Evolutionary conservation across 2,888 invertebrate genomes (phyloP), one percentile per base, ranked within the genome.

Genomic region (Julus scanicus): DNA sequence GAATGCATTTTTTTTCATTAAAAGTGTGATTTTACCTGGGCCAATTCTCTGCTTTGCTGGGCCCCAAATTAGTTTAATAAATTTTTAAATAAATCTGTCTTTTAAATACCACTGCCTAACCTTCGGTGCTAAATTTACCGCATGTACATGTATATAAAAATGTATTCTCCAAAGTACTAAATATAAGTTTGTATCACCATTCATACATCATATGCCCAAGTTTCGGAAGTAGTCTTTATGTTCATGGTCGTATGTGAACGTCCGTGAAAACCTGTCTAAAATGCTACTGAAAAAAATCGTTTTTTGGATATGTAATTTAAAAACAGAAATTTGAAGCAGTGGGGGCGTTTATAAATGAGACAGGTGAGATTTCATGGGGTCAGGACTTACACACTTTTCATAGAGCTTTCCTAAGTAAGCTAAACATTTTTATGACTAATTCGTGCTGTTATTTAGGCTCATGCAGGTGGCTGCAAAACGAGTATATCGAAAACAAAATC

Each of bases 321-420:
- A 80, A 80, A 4, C 4, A 80, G 80, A 37, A 80, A 80, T 80
- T 80, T 80, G 80, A 80, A 11, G 37, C 80, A 80, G 80, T 80
- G 80, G 80, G 80, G 80, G 80, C 80, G 80, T 80, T 80, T 80
- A 80, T 80, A 80, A 80, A 80, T 80, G 80, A 80, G 80, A 37
- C 80, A 80, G 80, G 80, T 80, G 80, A 80, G 80, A 80, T 80
- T 80, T 37, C 80, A 80, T 37, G 9, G 80, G 80, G 80, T 80
- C 80, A 80, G 80, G 37, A 39, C 80, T 80, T 80, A 15, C 37
- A 80, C 80, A 80, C 80, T 80, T 80, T 80, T 80, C 80, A 80
- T 80, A 37, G 29, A 37, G 37, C 37, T 80, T 37, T 39, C 37
- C 37, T 11, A 80, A 80, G 80, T 80, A 37, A 80, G 80, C 80